Conservation (phyloP, 2,113 vertebrate species). For the Labeo rohita region DNA sequence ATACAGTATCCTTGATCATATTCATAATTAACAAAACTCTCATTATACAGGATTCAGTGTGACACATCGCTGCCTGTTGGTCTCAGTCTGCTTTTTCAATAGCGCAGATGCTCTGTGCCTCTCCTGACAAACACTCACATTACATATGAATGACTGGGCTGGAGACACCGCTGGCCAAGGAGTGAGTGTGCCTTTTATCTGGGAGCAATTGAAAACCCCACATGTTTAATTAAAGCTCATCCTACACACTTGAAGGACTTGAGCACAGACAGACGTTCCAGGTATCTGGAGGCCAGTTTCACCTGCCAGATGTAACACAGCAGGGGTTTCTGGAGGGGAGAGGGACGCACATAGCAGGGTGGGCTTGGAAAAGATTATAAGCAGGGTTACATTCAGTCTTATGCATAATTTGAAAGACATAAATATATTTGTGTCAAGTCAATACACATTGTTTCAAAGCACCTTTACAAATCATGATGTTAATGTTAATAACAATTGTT, state of each 20-base stretch:
- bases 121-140: conserved; percentile 56
- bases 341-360: not conserved
- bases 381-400: not conserved
- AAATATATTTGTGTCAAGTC: not conserved
- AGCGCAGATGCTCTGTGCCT: conserved; percentile 66
- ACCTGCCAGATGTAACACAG: conserved; percentile 50
- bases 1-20: conserved; percentile 65
- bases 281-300: conserved; percentile 59
- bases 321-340: conserved; percentile 1
- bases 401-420: not conserved
- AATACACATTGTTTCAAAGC: not conserved
- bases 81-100: conserved; percentile 61
- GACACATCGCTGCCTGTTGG: conserved; percentile 46
- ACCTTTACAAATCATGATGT: no score
- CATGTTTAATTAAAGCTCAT: conserved; percentile 74
- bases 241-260: conserved; percentile 65
- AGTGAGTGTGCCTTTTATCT: conserved; percentile 67
- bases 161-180: conserved; percentile 59
- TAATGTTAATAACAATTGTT: not conserved
- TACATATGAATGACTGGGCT: conserved; percentile 71
- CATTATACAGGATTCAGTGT: conserved; percentile 54
- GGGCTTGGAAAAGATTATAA: not conserved
- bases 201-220: conserved; percentile 69
- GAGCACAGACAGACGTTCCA: conserved; percentile 47
- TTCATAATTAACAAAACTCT: conserved; percentile 56